phyloP scores from a whole-genome alignment of 2,113 vertebrate genomes.

The Marmota monax region DNA sequence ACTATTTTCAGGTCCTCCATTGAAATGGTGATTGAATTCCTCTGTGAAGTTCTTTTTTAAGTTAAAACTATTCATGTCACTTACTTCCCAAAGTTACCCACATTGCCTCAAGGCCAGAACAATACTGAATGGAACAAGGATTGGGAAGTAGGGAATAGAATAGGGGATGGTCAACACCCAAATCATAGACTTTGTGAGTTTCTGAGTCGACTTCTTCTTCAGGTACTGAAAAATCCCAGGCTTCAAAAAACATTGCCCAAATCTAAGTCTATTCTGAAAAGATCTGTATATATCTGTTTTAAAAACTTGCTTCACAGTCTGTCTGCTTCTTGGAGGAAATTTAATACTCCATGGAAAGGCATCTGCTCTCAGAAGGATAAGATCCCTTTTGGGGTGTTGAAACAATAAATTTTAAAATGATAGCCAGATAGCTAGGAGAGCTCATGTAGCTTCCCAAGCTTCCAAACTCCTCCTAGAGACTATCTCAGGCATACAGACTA shows the following conservation, averaged over 20 bases:
- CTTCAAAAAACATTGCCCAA: background rate
- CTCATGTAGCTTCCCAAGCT: background rate
- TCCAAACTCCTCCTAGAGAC: background rate
- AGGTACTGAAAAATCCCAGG: background rate
- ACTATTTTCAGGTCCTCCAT: background rate
- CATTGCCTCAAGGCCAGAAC: background rate
- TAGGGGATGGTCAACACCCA: accelerated
- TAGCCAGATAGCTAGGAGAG: background rate
- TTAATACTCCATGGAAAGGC: background rate
- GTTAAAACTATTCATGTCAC: background rate
- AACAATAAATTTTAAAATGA: background rate
- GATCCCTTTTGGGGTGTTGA: background rate
- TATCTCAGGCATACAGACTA: background rate
- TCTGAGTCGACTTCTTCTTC: background rate
- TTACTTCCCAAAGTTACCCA: background rate
- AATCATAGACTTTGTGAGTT: background rate
- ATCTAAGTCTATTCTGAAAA: background rate
- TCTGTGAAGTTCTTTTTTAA: background rate
- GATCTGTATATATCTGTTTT: background rate
- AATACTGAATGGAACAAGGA: background rate
- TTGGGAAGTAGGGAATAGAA: background rate
- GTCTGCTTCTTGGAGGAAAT: background rate
- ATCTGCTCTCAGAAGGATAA: background rate
- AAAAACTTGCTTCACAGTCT: background rate
- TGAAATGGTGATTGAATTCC: background rate